phyloP scores from a whole-genome alignment of 2,888 invertebrate species.

The Dromius quadrimaculatus region DNA sequence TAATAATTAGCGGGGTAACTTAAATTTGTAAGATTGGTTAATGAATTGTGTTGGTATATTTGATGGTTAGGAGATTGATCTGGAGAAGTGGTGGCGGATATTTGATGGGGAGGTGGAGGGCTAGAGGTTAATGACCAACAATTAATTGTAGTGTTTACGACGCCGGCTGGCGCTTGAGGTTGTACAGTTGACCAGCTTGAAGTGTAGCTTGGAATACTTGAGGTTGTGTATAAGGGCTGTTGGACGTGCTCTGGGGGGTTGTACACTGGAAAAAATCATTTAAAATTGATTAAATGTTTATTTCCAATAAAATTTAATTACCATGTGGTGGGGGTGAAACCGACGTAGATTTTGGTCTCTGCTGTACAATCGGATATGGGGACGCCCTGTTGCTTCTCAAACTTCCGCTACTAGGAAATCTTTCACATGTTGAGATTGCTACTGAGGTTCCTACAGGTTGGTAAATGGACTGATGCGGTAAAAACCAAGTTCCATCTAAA shows the following conservation, averaged over 20 bases:
- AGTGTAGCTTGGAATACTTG: constrained; percentile 62
- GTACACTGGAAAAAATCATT: constrained; percentile 61
- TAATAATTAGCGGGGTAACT: constrained; percentile 63
- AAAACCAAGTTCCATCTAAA: constrained; percentile 66
- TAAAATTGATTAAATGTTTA: constrained; percentile 8
- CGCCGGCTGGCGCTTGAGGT: constrained; percentile 63
- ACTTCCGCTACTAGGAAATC: constrained; percentile 60
- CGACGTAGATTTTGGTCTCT: constrained; percentile 64
- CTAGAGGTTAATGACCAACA: constrained; percentile 66
- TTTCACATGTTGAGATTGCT: constrained; percentile 61
- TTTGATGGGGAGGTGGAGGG: constrained; percentile 64
- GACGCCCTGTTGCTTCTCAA: constrained; percentile 61
- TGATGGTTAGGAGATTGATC: constrained; percentile 65
- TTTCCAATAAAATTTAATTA: constrained; percentile 56
- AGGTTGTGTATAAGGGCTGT: constrained; percentile 60
- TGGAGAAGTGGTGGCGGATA: constrained; percentile 62
- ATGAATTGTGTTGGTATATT: constrained; percentile 63
- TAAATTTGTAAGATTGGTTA: constrained; percentile 63
- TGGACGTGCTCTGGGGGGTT: constrained; percentile 66
- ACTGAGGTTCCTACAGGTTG: constrained; percentile 61
- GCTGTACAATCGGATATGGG: constrained; percentile 63
- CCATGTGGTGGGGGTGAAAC: constrained; percentile 65
- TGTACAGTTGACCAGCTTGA: constrained; percentile 64
- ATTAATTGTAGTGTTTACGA: constrained; percentile 64
- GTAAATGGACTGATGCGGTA: constrained; percentile 66